Percentiles rank a stretch among this genome's conserved stretches.
These are phyloP conservation scores for Polymixis lichenea DNA, from an alignment of 2,888 invertebrate genomes.

Conservation along the genomic window DNA sequence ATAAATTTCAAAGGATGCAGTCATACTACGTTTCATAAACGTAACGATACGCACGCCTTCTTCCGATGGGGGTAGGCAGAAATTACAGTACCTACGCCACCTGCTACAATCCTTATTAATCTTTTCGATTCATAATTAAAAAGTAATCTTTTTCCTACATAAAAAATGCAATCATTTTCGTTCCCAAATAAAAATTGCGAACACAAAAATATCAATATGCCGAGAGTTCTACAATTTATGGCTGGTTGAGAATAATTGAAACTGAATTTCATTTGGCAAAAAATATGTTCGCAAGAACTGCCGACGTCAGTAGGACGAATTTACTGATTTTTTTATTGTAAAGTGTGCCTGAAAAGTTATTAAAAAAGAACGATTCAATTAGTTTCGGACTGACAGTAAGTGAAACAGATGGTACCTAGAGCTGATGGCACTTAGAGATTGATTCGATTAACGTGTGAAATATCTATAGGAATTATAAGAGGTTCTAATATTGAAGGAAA, in stretches of 20 bases:
- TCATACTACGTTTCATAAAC: background rate
- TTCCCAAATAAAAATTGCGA: conserved; percentile 37
- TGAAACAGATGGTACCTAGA: conserved; percentile 22
- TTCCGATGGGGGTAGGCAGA: no score
- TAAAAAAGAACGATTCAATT: conserved; percentile 52
- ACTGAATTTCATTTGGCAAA: conserved; percentile 64
- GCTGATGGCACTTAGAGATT: background rate
- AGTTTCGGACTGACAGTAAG: conserved; percentile 21
- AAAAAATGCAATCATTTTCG: conserved; percentile 13
- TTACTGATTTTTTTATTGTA: conserved; percentile 38
- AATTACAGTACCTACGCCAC: no score
- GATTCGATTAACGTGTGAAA: conserved; percentile 8
- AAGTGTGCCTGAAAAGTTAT: conserved; percentile 40
- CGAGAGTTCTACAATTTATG: conserved; percentile 48
- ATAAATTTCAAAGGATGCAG: background rate
- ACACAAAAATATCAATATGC: conserved; percentile 44
- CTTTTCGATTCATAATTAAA: conserved; percentile 13
- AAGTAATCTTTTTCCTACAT: background rate
- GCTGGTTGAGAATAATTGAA: conserved; percentile 62
- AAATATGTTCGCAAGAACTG: conserved; percentile 60
- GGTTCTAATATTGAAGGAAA: no score
- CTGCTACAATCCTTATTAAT: no score
- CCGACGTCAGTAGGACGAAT: conserved; percentile 44
- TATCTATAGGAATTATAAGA: no score
- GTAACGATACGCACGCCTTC: no score